Percentiles rank a stretch among this genome's conserved stretches.
Evolutionary conservation across 1,140 invertebrate species (phyloP).

Genomic region (Zaprionus kolodkinae): DNA sequence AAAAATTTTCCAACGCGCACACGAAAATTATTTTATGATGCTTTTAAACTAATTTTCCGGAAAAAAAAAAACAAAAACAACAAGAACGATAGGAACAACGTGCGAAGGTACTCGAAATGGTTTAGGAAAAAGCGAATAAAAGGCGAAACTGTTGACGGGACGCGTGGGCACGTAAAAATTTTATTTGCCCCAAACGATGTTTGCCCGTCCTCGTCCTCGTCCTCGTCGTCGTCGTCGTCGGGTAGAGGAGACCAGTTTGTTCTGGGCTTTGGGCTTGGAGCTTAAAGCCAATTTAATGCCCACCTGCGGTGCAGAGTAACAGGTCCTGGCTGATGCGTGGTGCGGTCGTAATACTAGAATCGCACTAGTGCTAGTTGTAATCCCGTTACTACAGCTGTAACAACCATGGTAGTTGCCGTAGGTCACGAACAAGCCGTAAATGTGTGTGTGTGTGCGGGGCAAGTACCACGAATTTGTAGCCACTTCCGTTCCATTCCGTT

Average conservation of each 20-base stretch:
- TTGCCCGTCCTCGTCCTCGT: constrained; percentile 14
- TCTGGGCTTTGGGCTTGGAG: constrained; percentile 11
- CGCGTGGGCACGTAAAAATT: constrained; percentile 74
- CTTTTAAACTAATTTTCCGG: constrained; percentile 82
- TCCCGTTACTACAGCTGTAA: not conserved
- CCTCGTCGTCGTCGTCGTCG: too few species aligned
- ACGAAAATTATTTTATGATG: constrained; percentile 81
- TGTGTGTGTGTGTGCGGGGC: constrained; percentile 48
- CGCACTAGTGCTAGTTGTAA: constrained; percentile 13
- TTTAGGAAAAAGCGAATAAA: constrained; percentile 20
- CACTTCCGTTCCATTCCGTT: constrained; percentile 43
- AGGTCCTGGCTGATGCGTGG: constrained; percentile 17
- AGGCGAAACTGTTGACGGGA: constrained; percentile 52
- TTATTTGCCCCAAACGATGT: constrained; percentile 63
- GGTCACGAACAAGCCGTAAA: constrained; percentile 75
- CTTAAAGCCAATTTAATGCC: constrained; percentile 45
- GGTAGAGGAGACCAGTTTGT: constrained; percentile 1
- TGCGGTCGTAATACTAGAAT: not conserved
- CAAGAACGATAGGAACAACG: constrained; percentile 38
- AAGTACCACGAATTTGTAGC: constrained; percentile 54
- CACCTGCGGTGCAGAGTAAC: constrained; percentile 47
- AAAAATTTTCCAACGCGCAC: constrained; percentile 57
- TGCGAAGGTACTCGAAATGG: constrained; percentile 52
- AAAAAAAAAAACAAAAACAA: constrained; percentile 58
- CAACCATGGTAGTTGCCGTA: constrained; percentile 29